These are phyloP conservation scores for Mylabris phalerata DNA, from an alignment of 1,140 invertebrate genomes.

Conservation along the genomic window DNA sequence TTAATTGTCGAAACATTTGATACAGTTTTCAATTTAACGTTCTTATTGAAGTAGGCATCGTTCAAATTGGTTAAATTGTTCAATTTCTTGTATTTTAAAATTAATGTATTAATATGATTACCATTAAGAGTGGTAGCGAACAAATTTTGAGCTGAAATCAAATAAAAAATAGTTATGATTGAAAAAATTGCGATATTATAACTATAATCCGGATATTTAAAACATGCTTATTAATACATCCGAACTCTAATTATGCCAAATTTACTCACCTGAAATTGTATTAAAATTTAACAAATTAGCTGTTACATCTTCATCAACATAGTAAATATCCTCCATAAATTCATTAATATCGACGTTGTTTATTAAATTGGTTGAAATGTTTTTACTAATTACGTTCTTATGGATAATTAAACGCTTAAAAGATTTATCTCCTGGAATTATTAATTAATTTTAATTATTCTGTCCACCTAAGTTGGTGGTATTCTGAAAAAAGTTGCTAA, in stretches of 20 bases:
- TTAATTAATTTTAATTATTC: background rate
- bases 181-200: too few species aligned
- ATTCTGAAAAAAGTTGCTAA: too few species aligned
- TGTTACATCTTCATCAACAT: slow-evolving; percentile 21
- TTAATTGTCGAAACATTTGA: slow-evolving; percentile 29
- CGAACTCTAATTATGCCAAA: background rate
- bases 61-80: background rate
- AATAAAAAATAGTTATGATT: background rate
- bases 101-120: background rate
- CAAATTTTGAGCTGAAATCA: slow-evolving; percentile 27
- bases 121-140: slow-evolving; percentile 22
- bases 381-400: slow-evolving; percentile 21
- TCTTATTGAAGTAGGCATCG: slow-evolving; percentile 19
- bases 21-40: slow-evolving; percentile 24
- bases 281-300: slow-evolving; percentile 26
- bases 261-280: slow-evolving; percentile 24
- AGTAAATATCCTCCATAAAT: slow-evolving; percentile 17
- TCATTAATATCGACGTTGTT: slow-evolving; percentile 22
- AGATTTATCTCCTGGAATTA: slow-evolving; percentile 6
- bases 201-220: too few species aligned
- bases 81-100: background rate
- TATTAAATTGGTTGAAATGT: slow-evolving; percentile 15
- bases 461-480: too few species aligned
- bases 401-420: slow-evolving; percentile 19
- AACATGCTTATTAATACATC: background rate